phyloP scores from a whole-genome alignment of 2,888 invertebrate species.

The Odontocerum albicorne region DNA sequence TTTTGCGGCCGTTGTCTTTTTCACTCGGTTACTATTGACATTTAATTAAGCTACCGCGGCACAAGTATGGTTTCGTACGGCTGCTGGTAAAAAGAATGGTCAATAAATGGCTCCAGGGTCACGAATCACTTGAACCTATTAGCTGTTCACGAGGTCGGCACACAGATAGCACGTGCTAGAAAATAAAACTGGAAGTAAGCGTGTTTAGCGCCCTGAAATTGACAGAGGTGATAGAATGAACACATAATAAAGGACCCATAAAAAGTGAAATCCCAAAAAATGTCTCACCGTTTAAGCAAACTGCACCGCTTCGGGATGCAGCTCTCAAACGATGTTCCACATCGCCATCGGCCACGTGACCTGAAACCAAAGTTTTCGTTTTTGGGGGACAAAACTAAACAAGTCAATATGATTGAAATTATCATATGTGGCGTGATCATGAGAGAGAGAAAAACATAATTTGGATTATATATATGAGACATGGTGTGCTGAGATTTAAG shows the following conservation, averaged over 20 bases:
- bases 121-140: conserved; percentile 3
- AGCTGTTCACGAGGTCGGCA: neutral
- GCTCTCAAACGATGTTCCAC: conserved; percentile 37
- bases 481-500: too few relatives aligned
- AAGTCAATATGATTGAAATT: conserved; percentile 20
- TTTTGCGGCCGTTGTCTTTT: too few relatives aligned
- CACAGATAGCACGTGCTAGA: conserved; percentile 1
- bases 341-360: conserved; percentile 35
- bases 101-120: too few relatives aligned
- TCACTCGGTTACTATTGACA: too few relatives aligned
- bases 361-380: conserved; percentile 36
- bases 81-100: too few relatives aligned
- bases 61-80: too few relatives aligned
- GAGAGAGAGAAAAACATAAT: too few relatives aligned
- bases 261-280: conserved; percentile 26
- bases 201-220: conserved; percentile 12
- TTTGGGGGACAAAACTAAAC: conserved; percentile 34
- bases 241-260: conserved; percentile 15
- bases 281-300: conserved; percentile 34
- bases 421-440: too few relatives aligned
- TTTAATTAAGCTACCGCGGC: too few relatives aligned
- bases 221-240: conserved; percentile 3
- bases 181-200: neutral
- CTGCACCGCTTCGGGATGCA: conserved; percentile 31
- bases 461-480: too few relatives aligned